Evolutionary conservation across 2,888 invertebrate genomes (phyloP).

Genomic region (Thysanoteuthis rhombus): DNA sequence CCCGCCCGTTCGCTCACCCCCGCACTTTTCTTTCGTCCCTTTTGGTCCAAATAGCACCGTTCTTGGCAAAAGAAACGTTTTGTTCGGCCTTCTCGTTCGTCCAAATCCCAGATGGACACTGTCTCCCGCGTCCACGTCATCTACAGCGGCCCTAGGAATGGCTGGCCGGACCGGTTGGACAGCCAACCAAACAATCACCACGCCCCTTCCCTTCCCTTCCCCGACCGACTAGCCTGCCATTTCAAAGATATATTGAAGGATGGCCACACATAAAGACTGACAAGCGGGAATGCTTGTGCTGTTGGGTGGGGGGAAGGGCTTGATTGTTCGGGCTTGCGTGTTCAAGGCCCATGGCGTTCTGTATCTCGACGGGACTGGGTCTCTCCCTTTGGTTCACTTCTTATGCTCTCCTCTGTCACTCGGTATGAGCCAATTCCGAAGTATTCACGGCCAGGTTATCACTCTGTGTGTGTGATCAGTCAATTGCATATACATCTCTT

Average conservation of each 20-base stretch:
- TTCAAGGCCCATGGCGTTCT: neutral
- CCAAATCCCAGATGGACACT: neutral
- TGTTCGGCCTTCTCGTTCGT: neutral
- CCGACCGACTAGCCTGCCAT: neutral
- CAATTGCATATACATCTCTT: neutral
- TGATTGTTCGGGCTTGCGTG: neutral
- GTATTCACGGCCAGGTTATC: neutral
- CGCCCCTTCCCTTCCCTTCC: neutral
- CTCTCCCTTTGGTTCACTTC: neutral
- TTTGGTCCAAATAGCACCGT: neutral
- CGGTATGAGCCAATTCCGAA: neutral
- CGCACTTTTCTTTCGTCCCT: neutral
- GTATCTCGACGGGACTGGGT: neutral
- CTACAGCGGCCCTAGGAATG: neutral
- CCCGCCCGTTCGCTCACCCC: neutral
- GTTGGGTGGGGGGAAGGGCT: neutral
- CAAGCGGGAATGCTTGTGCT: neutral
- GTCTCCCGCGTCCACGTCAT: neutral
- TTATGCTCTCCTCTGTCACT: neutral
- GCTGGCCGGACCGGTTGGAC: neutral
- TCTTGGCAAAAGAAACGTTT: neutral
- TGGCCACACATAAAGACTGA: slow-evolving; percentile 12
- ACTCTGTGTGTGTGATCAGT: neutral
- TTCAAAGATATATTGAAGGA: neutral
- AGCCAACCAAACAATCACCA: neutral